Percentiles rank a stretch among this genome's conserved stretches.
Evolutionary conservation across 2,888 invertebrate genomes (phyloP).

Genomic region (Heliothis peltigera): DNA sequence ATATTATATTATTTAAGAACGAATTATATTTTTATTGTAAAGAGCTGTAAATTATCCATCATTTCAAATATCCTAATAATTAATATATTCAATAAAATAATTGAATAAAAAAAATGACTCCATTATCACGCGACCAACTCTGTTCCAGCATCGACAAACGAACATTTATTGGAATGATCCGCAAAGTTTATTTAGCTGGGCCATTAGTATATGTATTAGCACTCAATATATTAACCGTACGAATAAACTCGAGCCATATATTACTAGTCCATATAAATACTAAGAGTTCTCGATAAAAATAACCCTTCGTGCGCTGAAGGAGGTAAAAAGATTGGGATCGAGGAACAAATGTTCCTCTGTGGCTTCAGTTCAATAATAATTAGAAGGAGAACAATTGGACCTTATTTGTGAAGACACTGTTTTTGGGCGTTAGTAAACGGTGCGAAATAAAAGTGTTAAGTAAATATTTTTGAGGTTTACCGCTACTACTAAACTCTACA

Average conservation of each 20-base stretch:
- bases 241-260: constrained; percentile 24
- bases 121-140: background rate
- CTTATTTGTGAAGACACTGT: constrained; percentile 42
- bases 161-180: constrained; percentile 26
- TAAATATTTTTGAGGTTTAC: constrained; percentile 8
- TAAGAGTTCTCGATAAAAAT: constrained; percentile 34
- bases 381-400: constrained; percentile 52
- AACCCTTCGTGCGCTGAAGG: constrained; percentile 32
- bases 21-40: too few species aligned
- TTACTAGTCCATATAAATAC: constrained; percentile 33
- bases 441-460: constrained; percentile 25
- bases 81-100: constrained; percentile 7
- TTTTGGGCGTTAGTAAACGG: constrained; percentile 40
- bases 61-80: background rate
- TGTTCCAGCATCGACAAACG: constrained; percentile 11
- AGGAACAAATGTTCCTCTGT: constrained; percentile 52
- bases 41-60: constrained; percentile 9
- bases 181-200: constrained; percentile 42
- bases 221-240: constrained; percentile 50
- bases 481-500: too few species aligned
- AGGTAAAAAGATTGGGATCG: constrained; percentile 33
- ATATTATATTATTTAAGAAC: too few species aligned
- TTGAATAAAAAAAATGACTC: constrained; percentile 2
- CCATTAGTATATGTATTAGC: constrained; percentile 52
- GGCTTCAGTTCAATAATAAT: constrained; percentile 60